Evolutionary conservation across 2,797 vertebrate genomes (phyloP).

Genomic region (Takifugu ocellatus): DNA sequence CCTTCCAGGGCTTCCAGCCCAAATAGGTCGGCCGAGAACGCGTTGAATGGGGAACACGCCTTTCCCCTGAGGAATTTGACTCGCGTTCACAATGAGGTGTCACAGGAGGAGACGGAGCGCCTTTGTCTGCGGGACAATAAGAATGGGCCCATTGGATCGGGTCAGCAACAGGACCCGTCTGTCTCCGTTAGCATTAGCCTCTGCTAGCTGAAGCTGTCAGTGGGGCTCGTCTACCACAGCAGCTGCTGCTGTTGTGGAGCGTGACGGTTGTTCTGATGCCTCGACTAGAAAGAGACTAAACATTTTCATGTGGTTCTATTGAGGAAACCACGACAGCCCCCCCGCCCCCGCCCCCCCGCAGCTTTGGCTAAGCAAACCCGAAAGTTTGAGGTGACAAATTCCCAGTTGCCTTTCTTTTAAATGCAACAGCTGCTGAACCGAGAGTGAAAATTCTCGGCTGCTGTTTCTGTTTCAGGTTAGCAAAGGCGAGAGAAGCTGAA

Average conservation of each 20-base stretch:
- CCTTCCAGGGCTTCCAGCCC: conserved; percentile 10
- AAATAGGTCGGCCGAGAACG: conserved; percentile 38
- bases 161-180: conserved; percentile 8
- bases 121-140: conserved; percentile 24
- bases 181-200: not conserved
- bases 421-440: conserved; percentile 51
- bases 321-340: conserved; percentile 30
- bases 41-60: conserved; percentile 23
- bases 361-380: not conserved
- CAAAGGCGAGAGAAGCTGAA: no score
- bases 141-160: conserved; percentile 41
- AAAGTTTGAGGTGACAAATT: conserved; percentile 41
- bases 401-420: conserved; percentile 11
- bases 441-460: conserved; percentile 44
- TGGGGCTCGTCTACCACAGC: conserved; percentile 1
- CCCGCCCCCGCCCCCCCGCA: conserved; percentile 8
- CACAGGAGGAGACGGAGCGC: conserved; percentile 12
- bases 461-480: conserved; percentile 3
- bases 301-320: conserved; percentile 8
- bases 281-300: not conserved
- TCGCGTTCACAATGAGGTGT: conserved; percentile 27
- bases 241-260: not conserved
- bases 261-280: not conserved
- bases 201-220: not conserved
- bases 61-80: conserved; percentile 24